A percentile compares a stretch with the other conserved stretches of the same genome.
These are phyloP conservation scores for Eublepharis macularius DNA, from an alignment of 2,113 vertebrate genomes.

Conservation along the genomic window DNA sequence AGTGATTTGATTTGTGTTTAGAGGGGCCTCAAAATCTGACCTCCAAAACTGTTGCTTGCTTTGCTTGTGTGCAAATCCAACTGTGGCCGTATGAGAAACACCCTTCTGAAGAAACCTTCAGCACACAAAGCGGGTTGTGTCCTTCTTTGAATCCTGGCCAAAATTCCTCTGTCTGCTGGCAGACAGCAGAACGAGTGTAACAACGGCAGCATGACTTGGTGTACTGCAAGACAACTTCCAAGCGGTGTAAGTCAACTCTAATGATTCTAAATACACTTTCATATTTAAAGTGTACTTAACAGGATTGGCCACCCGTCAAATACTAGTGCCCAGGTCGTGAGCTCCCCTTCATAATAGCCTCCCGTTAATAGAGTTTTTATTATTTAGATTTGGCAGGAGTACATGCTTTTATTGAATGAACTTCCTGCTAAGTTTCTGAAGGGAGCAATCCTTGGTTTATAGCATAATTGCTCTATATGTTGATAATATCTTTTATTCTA, in stretches of 20 bases:
- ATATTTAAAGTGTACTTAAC: conserved; percentile 22
- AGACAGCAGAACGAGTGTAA: background rate
- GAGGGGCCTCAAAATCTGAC: too few relatives aligned
- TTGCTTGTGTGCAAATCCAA: too few relatives aligned
- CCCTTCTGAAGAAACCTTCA: background rate
- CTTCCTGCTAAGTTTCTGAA: conserved; percentile 74
- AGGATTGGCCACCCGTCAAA: conserved; percentile 25
- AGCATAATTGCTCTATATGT: conserved; percentile 76
- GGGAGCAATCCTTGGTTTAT: conserved; percentile 66
- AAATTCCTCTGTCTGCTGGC: fast-evolving
- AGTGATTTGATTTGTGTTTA: too few relatives aligned
- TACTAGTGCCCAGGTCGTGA: conserved; percentile 20
- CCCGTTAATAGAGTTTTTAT: conserved; percentile 63
- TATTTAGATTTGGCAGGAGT: conserved; percentile 64
- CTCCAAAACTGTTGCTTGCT: too few relatives aligned
- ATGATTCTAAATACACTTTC: conserved; percentile 18
- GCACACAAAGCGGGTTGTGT: background rate
- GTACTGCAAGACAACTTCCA: conserved; percentile 9
- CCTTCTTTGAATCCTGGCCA: background rate
- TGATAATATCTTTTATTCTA: conserved; percentile 78
- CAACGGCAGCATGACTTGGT: background rate
- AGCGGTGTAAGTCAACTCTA: background rate
- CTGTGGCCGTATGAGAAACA: background rate
- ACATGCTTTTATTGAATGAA: conserved; percentile 69
- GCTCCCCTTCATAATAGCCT: conserved; percentile 36